Conservation (phyloP, 2,888 invertebrate genomes). For the Helicoverpa assulta region DNA sequence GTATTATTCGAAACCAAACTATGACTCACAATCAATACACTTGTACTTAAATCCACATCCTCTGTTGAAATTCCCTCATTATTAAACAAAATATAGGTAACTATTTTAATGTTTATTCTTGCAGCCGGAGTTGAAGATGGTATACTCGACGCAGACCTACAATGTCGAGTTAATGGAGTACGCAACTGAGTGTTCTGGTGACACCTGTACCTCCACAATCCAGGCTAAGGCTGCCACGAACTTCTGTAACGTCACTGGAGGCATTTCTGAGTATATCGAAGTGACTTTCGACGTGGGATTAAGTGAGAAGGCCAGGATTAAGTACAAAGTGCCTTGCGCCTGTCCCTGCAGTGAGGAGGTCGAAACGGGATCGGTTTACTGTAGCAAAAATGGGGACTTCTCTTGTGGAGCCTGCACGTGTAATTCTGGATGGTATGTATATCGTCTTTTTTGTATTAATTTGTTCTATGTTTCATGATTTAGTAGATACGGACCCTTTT, state of each 20-base stretch:
- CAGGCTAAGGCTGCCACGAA: slow-evolving; percentile 56
- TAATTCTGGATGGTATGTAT: slow-evolving; percentile 61
- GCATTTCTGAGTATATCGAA: slow-evolving; percentile 66
- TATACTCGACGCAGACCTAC: slow-evolving; percentile 69
- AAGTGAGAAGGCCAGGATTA: slow-evolving; percentile 66
- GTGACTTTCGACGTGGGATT: slow-evolving; percentile 69
- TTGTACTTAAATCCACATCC: slow-evolving; percentile 19
- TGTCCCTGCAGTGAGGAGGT: slow-evolving; percentile 75
- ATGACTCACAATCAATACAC: slow-evolving; percentile 18
- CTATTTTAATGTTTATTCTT: slow-evolving; percentile 6
- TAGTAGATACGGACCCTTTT: no score
- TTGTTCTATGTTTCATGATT: background rate
- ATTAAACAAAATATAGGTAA: slow-evolving; percentile 22
- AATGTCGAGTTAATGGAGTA: slow-evolving; percentile 55
- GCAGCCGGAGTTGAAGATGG: slow-evolving; percentile 40
- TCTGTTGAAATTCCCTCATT: slow-evolving; percentile 12
- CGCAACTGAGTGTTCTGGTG: slow-evolving; percentile 51
- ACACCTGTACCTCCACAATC: slow-evolving; percentile 64
- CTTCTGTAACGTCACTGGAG: slow-evolving; percentile 72
- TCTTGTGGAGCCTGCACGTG: slow-evolving; percentile 92
- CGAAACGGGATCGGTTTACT: slow-evolving; percentile 79
- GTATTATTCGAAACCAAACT: background rate
- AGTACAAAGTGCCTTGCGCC: slow-evolving; percentile 80
- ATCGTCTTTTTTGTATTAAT: background rate
- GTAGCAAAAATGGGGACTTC: slow-evolving; percentile 86